Evolutionary conservation across 35 echinoderm and acorn worm genomes (phyloP), one percentile per base, ranked within the genome.

Genomic region (Apostichopus californicus): DNA sequence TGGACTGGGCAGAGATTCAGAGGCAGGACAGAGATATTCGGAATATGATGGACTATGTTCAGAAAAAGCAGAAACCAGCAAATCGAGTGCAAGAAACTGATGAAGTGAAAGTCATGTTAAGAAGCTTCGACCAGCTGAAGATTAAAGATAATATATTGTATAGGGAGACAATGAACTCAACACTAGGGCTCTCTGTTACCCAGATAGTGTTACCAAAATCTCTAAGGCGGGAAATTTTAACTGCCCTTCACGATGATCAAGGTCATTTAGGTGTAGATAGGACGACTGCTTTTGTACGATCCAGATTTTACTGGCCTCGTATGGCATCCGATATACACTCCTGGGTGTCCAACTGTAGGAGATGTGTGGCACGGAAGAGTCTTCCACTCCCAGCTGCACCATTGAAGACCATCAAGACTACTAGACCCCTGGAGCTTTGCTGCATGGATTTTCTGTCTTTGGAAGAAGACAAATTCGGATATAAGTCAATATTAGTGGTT

Each of bases 401-500:
- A 21, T 77, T 91, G 4, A 60, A 55, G 65, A 91, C 54, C 78
- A 91, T 91, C n/a, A 78, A 46, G 12, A 91, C 77, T 15, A 91
- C 72, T 20, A 20, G 57, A 91, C 77, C 90, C 53, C 15, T 91
- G 90, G 90, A 91, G 80, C 90, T 91, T 63, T 22, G 18, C 11
- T 91, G 90, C 55, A 91, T 91, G 90, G 78, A 91, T 80, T 80
- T 90, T 59, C 63, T 90, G 9, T 90, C 87, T 5, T 90, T 90
- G 56, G 66, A 90, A 77, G 65, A 22, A 28, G 87, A 90, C 63
- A 25, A 26, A 5, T 25, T 9, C 1, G 63, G 87, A 5, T 75
- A 91, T 20, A 83, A 94, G 57, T 90, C 93, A 0, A 94, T 95
- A 8, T 26, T 93, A 79, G 94, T 95, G 8, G 80, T 95, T 2